phyloP scores from a whole-genome alignment of 2,888 invertebrate species.

The Ophonus ardosiacus region DNA sequence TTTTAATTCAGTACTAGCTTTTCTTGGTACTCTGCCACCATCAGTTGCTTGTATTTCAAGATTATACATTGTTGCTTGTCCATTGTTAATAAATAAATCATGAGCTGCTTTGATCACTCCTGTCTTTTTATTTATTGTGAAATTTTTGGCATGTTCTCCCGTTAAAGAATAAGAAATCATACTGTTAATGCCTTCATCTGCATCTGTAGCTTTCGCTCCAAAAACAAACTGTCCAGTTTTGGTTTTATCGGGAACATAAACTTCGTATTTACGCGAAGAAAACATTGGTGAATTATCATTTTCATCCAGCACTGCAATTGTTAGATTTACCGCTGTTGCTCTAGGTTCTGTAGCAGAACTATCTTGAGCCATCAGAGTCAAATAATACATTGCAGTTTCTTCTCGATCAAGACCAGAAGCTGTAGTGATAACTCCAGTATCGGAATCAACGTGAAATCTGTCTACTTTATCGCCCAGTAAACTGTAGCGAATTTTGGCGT shows the following conservation, averaged over 20 bases:
- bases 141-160: slow-evolving; percentile 87
- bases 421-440: slow-evolving; percentile 88
- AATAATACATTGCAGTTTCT: slow-evolving; percentile 85
- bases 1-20: slow-evolving; percentile 86
- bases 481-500: slow-evolving; percentile 92
- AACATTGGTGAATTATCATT: slow-evolving; percentile 93
- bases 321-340: slow-evolving; percentile 89
- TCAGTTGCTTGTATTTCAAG: slow-evolving; percentile 89
- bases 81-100: slow-evolving; percentile 80
- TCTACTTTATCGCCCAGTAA: slow-evolving; percentile 89
- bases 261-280: slow-evolving; percentile 84
- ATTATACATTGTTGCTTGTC: slow-evolving; percentile 81
- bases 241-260: slow-evolving; percentile 90
- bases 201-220: slow-evolving; percentile 91
- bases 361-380: slow-evolving; percentile 93
- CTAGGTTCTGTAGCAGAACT: slow-evolving; percentile 91
- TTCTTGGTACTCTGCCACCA: slow-evolving; percentile 83
- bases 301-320: slow-evolving; percentile 87
- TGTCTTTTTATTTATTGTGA: slow-evolving; percentile 87
- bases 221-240: slow-evolving; percentile 91
- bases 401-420: slow-evolving; percentile 87
- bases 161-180: slow-evolving; percentile 87
- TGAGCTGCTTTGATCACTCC: slow-evolving; percentile 91
- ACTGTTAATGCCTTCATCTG: slow-evolving; percentile 89
- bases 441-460: slow-evolving; percentile 87